Evolutionary conservation across 2,888 invertebrate species (phyloP), one percentile per base, ranked within the genome.

Genomic region (Chymomyza procnemis): DNA sequence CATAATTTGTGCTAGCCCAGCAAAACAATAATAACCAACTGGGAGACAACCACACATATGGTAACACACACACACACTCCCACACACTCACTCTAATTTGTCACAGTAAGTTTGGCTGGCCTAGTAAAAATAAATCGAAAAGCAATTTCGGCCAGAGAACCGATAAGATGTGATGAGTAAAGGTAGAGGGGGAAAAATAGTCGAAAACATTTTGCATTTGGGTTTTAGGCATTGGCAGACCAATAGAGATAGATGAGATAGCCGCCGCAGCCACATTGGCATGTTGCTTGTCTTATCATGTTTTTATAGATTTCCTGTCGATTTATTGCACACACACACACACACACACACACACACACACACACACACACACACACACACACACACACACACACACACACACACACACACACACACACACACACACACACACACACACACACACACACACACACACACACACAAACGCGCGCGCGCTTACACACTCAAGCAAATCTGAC

Each of bases 301-400:
- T 81, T 75, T 85, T 84, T 81, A 85, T 86, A 84, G 83, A 84
- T 84, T 84, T 84, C 86, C 86, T 84, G 83, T 86, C 83, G 79
- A 84, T 84, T 84, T 86, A 86, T 81, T 78, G 78, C 83, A 64
- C 63, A 79, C 76, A 70, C 66, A 65, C 72, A 67, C 48, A 67
- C 22, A 63, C 61, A 68, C 64, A 63, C 46, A 16, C 41, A 64
- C 47, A 62, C 34, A 34, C 26, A 52, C 21, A 21, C 4, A 19
- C 41, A 16, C 26, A 3, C 57, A 57, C 16, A 57, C 30, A 30
- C 41, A 14, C 3, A 3, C 16, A 46, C 48, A 3, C 26, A 2
- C 52, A 55, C 34, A 52, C 64, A 60, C 69, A 34, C 50, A 57
- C n/a, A 12, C 56, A 57, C 19, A 12, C 18, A 65, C 64, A 50